Evolutionary conservation across 2,888 invertebrate species (phyloP), one percentile per base, ranked within the genome.

Genomic region (Therioaphis trifolii): DNA sequence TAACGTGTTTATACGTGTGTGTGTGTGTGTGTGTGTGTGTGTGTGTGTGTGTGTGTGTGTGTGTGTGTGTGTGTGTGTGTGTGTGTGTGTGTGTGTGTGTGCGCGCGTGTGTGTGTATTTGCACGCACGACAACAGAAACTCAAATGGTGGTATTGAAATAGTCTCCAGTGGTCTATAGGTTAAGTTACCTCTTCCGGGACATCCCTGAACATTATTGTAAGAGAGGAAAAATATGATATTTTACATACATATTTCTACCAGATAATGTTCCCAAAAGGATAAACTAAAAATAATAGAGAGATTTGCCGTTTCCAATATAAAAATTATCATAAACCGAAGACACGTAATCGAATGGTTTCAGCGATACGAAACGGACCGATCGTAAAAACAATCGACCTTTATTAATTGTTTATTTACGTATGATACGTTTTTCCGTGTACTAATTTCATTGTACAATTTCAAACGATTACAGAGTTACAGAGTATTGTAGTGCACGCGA

Each of bases 231-330:
- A 78, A 78, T 68, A 52, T 52, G 4, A 68, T 29, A 35, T 52
- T 78, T 78, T 78, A 68, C 52, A 55, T 78, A 68, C 52, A 68
- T 68, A 68, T 78, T 78, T 66, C 40, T n/a, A 4, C 24, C 7
- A 2, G 2, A 27, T 63, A 27, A 61, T n/a, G 68, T 78, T 78
- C 77, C 77, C 77, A 21, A 24, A 66, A 52, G 77, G 66, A 68
- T 68, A 76, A 76, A 63, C n/a, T 18, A 35, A 77, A 66, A 49
- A 29, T 52, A 35, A 66, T 21, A 21, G 21, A 21, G 27, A 66
- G 18, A 66, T 77, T 63, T 49, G 49, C 76, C 21, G 21, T 63
- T 63, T 58, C n/a, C 27, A 27, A n/a, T 43, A 76, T 29, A 61
- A 46, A n/a, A 43, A 46, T 76, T 61, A 61, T 24, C 18, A 35